Evolutionary conservation across 1,140 invertebrate species (phyloP).

Genomic region (Stegodyphus dumicola): DNA sequence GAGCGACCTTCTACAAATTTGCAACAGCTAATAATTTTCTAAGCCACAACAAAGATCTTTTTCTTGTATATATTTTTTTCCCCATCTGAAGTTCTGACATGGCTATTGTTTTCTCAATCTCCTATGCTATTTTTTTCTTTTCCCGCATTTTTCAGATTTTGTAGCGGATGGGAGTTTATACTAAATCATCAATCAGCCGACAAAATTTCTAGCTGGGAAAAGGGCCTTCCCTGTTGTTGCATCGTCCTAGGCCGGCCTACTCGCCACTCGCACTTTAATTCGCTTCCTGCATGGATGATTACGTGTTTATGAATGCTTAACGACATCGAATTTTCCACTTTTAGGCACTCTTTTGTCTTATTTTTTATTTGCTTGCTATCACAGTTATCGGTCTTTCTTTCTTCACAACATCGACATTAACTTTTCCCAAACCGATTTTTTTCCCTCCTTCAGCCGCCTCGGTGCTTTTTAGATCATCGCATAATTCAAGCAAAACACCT

Average conservation of each 20-base stretch:
- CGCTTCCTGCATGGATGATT: slow-evolving; percentile 23
- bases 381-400: slow-evolving; percentile 28
- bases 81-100: background rate
- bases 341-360: background rate
- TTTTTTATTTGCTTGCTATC: slow-evolving; percentile 7
- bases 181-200: slow-evolving; percentile 56
- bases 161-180: slow-evolving; percentile 28
- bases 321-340: slow-evolving; percentile 50
- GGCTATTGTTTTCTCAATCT: slow-evolving; percentile 24
- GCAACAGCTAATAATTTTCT: slow-evolving; percentile 39
- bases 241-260: background rate
- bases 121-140: background rate
- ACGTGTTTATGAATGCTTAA: slow-evolving; percentile 50
- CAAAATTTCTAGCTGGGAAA: background rate
- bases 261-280: slow-evolving; percentile 7
- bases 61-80: slow-evolving; percentile 20
- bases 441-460: background rate
- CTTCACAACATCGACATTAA: slow-evolving; percentile 19
- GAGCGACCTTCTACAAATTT: slow-evolving; percentile 23
- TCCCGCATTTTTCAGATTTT: slow-evolving; percentile 21
- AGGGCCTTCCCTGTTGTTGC: background rate
- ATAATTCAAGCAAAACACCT: slow-evolving; percentile 36
- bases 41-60: slow-evolving; percentile 3
- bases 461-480: slow-evolving; percentile 5
- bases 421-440: background rate